A percentile compares a stretch with the other conserved stretches of the same genome.
Evolutionary conservation across 2,888 invertebrate genomes (phyloP).

Genomic region (Hirtodrosophila cameraria): DNA sequence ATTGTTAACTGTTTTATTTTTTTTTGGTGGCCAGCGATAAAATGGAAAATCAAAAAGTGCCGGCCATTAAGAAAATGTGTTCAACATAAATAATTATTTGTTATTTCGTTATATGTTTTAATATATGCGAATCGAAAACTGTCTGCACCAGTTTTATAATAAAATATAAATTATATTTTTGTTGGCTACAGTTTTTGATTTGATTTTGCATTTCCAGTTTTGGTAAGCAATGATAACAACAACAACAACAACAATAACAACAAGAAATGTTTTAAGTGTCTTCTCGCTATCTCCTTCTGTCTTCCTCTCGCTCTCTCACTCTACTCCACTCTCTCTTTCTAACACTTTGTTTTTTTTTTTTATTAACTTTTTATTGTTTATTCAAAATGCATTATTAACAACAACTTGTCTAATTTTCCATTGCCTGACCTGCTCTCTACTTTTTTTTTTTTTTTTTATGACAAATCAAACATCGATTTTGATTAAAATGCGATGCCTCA

Average conservation of each 20-base stretch:
- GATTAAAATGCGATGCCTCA: slow-evolving; percentile 31
- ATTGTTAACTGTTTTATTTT: slow-evolving; percentile 21
- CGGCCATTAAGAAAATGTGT: slow-evolving; percentile 25
- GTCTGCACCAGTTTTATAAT: slow-evolving; percentile 42
- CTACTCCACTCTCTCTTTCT: neutral
- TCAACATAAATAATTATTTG: slow-evolving; percentile 22
- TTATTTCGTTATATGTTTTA: slow-evolving; percentile 7
- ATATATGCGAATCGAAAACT: slow-evolving; percentile 25
- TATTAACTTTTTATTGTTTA: slow-evolving; percentile 15
- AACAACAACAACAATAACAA: too few relatives aligned
- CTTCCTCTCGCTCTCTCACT: neutral
- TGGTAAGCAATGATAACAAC: neutral
- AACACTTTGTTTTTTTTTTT: neutral
- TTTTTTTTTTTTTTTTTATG: slow-evolving; percentile 51
- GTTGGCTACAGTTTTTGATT: slow-evolving; percentile 12
- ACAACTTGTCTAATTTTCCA: neutral
- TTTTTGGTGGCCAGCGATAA: slow-evolving; percentile 1
- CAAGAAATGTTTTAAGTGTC: slow-evolving; percentile 23
- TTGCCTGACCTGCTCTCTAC: neutral
- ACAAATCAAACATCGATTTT: slow-evolving; percentile 69
- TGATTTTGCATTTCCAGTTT: slow-evolving; percentile 62
- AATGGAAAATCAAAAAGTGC: slow-evolving; percentile 25
- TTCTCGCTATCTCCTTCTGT: neutral
- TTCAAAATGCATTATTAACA: slow-evolving; percentile 24
- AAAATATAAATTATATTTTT: slow-evolving; percentile 57